Percentiles rank a stretch among this genome's conserved stretches.
Conservation (phyloP, 2,797 vertebrate genomes). For the Lepus oiostolus region DNA sequence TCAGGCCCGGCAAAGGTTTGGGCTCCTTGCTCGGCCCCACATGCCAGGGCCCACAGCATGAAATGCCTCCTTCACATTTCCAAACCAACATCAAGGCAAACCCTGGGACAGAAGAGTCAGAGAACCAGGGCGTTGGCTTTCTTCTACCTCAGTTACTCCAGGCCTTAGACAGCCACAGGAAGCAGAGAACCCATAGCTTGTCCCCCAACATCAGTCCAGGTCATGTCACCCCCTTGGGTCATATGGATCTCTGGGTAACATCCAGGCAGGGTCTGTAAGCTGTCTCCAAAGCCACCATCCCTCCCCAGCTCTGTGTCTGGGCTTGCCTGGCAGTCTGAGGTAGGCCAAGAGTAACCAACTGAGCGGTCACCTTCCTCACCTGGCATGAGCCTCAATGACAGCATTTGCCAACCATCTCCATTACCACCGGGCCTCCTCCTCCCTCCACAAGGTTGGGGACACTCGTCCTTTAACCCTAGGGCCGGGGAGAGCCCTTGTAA, state of each 20-base stretch:
- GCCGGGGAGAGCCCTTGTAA: not conserved
- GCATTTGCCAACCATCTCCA: too few relatives aligned
- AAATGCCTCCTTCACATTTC: not conserved
- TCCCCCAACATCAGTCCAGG: not conserved
- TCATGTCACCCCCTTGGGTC: not conserved
- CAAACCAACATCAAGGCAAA: not conserved
- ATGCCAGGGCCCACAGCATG: rapidly evolving
- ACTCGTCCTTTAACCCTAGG: not conserved
- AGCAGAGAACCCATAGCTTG: not conserved
- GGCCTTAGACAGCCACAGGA: not conserved
- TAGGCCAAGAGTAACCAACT: not conserved
- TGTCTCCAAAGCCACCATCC: rapidly evolving
- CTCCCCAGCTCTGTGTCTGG: not conserved
- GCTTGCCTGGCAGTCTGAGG: not conserved
- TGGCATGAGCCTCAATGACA: not conserved
- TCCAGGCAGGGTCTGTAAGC: not conserved
- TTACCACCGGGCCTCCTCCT: not conserved
- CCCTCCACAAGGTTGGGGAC: not conserved
- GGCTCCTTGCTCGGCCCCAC: not conserved
- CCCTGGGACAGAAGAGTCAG: too few relatives aligned
- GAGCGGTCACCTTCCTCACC: not conserved
- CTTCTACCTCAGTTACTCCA: not conserved
- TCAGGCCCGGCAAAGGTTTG: not conserved
- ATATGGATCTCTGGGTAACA: not conserved
- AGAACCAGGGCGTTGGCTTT: not conserved